These are phyloP conservation scores for Melanaphis sacchari DNA, from an alignment of 1,140 invertebrate species.

Conservation along the genomic window DNA sequence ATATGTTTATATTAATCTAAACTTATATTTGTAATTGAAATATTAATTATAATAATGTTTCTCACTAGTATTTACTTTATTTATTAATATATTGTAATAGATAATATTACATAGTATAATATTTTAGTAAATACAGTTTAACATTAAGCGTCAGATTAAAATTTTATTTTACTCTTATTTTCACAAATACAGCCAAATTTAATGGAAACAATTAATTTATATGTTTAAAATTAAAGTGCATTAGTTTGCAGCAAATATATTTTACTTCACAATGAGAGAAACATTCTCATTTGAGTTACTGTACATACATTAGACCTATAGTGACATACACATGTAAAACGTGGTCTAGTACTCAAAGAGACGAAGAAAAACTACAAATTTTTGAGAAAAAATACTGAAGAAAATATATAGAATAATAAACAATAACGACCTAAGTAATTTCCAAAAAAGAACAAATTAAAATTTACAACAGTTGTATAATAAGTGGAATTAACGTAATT, in stretches of 20 bases:
- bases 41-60: constrained; percentile 11
- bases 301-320: no score
- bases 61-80: background rate
- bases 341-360: no score
- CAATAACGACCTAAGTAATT: no score
- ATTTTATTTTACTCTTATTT: background rate
- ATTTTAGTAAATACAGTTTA: background rate
- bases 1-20: background rate
- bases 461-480: no score
- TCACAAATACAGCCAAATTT: background rate
- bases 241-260: background rate
- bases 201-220: background rate
- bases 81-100: background rate
- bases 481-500: no score
- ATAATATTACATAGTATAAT: background rate
- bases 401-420: no score
- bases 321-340: no score
- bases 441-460: no score
- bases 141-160: background rate
- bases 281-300: no score
- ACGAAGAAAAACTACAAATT: no score
- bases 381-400: no score
- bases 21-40: background rate
- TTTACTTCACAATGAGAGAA: no score
- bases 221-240: background rate